Conservation (phyloP, 2,888 invertebrate species). For the Calliopum simillimum region DNA sequence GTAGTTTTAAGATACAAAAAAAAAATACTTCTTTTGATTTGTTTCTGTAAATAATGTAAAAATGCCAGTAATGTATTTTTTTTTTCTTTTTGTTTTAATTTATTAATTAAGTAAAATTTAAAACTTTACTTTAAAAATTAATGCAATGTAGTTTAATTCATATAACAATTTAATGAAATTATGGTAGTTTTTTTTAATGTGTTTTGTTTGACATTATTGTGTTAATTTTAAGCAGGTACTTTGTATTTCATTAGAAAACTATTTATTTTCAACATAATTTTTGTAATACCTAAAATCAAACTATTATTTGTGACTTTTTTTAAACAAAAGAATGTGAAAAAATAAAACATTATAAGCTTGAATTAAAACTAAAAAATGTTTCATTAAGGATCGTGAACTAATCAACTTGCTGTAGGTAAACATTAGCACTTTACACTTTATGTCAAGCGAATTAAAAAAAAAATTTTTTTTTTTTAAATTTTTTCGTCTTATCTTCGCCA, state of each 20-base stretch:
- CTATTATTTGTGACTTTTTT: conserved; percentile 31
- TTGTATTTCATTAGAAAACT: conserved; percentile 32
- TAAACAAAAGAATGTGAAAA: conserved; percentile 25
- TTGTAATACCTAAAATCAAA: conserved; percentile 34
- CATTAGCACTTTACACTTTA: neutral
- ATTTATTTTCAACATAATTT: conserved; percentile 37
- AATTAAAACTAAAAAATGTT: conserved; percentile 13
- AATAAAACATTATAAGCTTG: conserved; percentile 35
- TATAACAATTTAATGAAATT: conserved; percentile 5
- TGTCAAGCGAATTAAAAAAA: neutral
- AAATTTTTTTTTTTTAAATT: neutral
- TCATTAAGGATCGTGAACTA: neutral
- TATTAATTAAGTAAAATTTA: conserved; percentile 18
- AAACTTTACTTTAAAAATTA: conserved; percentile 19
- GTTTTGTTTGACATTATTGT: conserved; percentile 19
- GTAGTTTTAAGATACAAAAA: neutral
- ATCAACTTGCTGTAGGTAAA: neutral
- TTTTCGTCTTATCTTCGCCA: neutral
- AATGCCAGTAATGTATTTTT: conserved; percentile 25
- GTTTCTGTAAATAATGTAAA: conserved; percentile 36
- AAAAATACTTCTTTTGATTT: neutral
- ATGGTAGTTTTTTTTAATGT: conserved; percentile 17
- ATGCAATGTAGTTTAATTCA: conserved; percentile 29
- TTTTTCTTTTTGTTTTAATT: conserved; percentile 3
- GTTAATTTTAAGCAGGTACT: conserved; percentile 48